phyloP scores from a whole-genome alignment of 2,888 invertebrate genomes.

The Cryptops parisi region DNA sequence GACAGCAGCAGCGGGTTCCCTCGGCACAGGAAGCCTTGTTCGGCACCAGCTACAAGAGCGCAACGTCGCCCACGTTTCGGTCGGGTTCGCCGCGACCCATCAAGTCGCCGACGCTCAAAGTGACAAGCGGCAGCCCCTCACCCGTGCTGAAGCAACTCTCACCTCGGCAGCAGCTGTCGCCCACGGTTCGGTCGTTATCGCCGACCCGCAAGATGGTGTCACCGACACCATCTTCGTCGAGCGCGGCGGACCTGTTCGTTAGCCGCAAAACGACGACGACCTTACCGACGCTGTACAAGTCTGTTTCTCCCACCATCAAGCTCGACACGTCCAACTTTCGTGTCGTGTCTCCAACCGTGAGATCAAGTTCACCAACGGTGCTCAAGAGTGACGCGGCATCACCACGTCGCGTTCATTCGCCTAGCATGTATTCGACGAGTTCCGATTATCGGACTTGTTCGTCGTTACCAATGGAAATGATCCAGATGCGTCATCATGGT shows the following conservation, averaged over 20 bases:
- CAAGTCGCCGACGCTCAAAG: slow-evolving; percentile 46
- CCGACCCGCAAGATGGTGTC: slow-evolving; percentile 3
- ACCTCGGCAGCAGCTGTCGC: background rate
- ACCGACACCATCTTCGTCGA: background rate
- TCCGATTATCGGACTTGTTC: slow-evolving; percentile 14
- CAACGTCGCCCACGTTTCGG: slow-evolving; percentile 14
- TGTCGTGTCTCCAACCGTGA: slow-evolving; percentile 21
- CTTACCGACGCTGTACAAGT: slow-evolving; percentile 4
- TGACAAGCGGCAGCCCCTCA: slow-evolving; percentile 49
- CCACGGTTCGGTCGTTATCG: background rate
- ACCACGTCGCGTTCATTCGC: background rate
- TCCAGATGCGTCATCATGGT: slow-evolving; percentile 5
- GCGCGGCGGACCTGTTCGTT: background rate
- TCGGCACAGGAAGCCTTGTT: background rate
- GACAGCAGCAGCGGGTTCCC: background rate
- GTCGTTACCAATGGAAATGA: slow-evolving; percentile 11
- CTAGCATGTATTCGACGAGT: slow-evolving; percentile 5
- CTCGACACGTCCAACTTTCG: background rate
- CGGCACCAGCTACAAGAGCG: background rate
- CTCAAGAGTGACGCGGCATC: slow-evolving; percentile 5
- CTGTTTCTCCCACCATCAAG: background rate
- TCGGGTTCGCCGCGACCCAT: slow-evolving; percentile 13
- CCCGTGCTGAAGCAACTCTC: background rate
- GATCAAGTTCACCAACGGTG: slow-evolving; percentile 12
- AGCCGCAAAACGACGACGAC: background rate